Percentiles rank a stretch among this genome's conserved stretches.
Evolutionary conservation across 2,888 invertebrate genomes (phyloP).

Genomic region (Callyntrura sp.): DNA sequence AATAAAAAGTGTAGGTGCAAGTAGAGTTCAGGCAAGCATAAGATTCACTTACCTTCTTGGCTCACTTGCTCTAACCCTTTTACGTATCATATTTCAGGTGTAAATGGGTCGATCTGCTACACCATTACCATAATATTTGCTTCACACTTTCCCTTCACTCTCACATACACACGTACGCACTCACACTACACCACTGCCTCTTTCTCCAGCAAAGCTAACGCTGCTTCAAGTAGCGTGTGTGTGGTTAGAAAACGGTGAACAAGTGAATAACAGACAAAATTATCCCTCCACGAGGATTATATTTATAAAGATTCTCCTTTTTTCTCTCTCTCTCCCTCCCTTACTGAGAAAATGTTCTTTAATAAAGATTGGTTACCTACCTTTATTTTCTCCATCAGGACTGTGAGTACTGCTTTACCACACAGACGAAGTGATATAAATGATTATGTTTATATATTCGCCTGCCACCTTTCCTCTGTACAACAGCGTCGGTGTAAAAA

Average conservation of each 20-base stretch:
- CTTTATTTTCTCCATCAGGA: slow-evolving; percentile 25
- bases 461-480: background rate
- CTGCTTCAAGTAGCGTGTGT: slow-evolving; percentile 25
- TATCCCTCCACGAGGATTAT: slow-evolving; percentile 50
- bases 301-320: slow-evolving; percentile 57
- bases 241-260: slow-evolving; percentile 58
- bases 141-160: background rate
- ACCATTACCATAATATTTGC: slow-evolving; percentile 60
- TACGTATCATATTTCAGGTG: slow-evolving; percentile 80
- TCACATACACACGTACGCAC: too few relatives aligned
- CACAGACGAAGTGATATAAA: background rate
- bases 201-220: background rate
- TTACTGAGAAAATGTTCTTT: slow-evolving; percentile 41
- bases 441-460: background rate
- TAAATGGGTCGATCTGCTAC: slow-evolving; percentile 81
- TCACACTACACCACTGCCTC: background rate
- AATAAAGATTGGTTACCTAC: slow-evolving; percentile 75
- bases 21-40: slow-evolving; percentile 66
- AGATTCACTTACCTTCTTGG: slow-evolving; percentile 75
- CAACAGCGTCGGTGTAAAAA: background rate
- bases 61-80: slow-evolving; percentile 72
- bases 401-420: background rate
- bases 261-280: slow-evolving; percentile 12
- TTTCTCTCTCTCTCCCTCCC: background rate
- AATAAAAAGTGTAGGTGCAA: slow-evolving; percentile 49